These are phyloP conservation scores for Pogonocherus hispidulus DNA, from an alignment of 2,888 invertebrate genomes.

Conservation along the genomic window DNA sequence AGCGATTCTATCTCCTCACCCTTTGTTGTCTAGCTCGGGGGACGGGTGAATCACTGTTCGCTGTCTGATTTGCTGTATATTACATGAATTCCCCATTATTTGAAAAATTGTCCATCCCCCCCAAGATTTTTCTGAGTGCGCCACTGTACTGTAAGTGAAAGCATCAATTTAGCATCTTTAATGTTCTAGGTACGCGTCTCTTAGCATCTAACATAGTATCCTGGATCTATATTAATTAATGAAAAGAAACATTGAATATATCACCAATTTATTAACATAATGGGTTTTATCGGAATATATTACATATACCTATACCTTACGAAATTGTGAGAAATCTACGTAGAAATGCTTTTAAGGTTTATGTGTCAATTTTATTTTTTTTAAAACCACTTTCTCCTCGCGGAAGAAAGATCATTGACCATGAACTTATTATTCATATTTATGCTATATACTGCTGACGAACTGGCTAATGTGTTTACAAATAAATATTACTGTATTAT, in stretches of 20 bases:
- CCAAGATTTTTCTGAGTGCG: too few species aligned
- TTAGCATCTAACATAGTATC: too few species aligned
- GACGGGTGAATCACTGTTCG: too few species aligned
- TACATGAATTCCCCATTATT: too few species aligned
- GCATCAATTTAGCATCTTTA: too few species aligned
- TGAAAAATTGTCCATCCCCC: too few species aligned
- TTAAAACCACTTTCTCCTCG: conserved; percentile 4
- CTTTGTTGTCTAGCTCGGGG: too few species aligned
- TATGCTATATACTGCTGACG: neutral
- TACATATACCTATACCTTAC: neutral
- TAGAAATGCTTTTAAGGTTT: conserved; percentile 1
- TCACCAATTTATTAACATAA: neutral
- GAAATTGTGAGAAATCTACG: neutral
- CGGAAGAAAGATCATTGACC: conserved; percentile 11
- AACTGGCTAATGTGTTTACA: conserved; percentile 1
- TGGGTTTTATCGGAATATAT: neutral
- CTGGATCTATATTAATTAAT: neutral
- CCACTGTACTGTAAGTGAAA: too few species aligned
- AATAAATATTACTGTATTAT: neutral
- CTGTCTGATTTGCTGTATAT: too few species aligned
- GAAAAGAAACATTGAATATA: neutral
- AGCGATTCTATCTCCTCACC: too few species aligned
- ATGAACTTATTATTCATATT: neutral
- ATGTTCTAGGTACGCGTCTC: too few species aligned
- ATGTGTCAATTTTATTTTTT: conserved; percentile 13